Evolutionary conservation across 1,140 invertebrate genomes (phyloP), one percentile per base, ranked within the genome.

Genomic region (Lamellibrachia luymesi): DNA sequence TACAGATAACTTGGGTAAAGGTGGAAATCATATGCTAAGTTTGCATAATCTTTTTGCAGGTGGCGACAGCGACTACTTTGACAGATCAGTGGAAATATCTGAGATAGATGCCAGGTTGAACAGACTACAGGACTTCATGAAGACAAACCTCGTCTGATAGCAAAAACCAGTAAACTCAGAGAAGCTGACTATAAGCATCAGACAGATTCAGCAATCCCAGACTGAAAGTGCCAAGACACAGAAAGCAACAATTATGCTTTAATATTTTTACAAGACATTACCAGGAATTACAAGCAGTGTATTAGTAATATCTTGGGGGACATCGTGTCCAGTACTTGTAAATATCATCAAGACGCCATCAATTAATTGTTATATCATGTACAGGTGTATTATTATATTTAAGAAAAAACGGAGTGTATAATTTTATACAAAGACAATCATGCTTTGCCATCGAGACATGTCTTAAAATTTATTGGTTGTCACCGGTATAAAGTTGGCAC

Each of bases 101-200:
- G 96, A 96, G 93, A 96, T 96, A 92, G 96, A 96, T 94, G 96
- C 95, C n/a, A 94, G 95, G 93, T 93, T 96, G 56, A 95, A 94
- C 92, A 92, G 95, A 90, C 94, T 96, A 49, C 96, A 96, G 93
- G 94, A 95, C 92, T 93, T 96, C 50, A 95, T 96, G 95, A 96
- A 96, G 56, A 56, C 91, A 56, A 91, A 52, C 90, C 38, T 27
- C 90, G 51, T 49, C 51, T 91, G 25, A 91, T 89, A 51, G 49
- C 93, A 93, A 51, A 50, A 25, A 91, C 56, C 8, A 91, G 27
- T 91, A 25, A 80, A 51, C 49, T 90, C 80, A 64, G 52, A 92
- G 51, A 92, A 38, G 27, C 7, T n/a, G 52, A n/a, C 25, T 49
- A 22, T 49, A 2, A 90, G 38, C 91, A 91, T 50, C 89, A 91